Conservation (phyloP, 2,888 invertebrate species). For the Lepidonotus clava region DNA sequence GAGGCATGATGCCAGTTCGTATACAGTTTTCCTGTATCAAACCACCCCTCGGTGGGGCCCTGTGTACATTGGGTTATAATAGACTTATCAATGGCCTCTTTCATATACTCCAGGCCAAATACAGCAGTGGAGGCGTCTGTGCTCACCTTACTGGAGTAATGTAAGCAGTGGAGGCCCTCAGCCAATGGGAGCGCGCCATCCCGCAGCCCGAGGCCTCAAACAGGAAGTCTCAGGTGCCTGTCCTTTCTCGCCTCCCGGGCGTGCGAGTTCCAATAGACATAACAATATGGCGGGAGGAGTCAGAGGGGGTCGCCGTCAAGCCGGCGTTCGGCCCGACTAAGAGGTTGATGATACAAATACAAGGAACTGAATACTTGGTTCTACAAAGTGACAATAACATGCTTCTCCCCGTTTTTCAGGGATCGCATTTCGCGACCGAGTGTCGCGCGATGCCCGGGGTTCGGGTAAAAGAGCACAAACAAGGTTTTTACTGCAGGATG, state of each 20-base stretch:
- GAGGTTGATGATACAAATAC: conserved; percentile 33
- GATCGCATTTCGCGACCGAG: not conserved
- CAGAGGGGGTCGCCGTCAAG: conserved; percentile 2
- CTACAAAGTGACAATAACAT: conserved; percentile 50
- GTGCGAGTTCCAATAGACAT: conserved; percentile 40
- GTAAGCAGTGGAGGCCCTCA: conserved; percentile 16
- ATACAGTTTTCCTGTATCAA: not conserved
- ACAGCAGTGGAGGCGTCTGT: not conserved
- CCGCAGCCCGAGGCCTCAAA: not conserved
- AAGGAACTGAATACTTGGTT: conserved; percentile 42
- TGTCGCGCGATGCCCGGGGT: not conserved
- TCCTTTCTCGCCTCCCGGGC: conserved; percentile 1
- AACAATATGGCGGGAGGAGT: conserved; percentile 23
- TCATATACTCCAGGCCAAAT: conserved; percentile 23
- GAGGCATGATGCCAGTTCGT: not conserved
- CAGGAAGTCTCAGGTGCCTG: conserved; percentile 47
- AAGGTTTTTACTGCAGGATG: too few relatives aligned
- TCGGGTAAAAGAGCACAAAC: not conserved
- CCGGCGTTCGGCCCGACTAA: not conserved
- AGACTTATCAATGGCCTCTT: conserved; percentile 18
- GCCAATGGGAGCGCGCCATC: not conserved
- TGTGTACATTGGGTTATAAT: not conserved
- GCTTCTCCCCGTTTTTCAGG: not conserved
- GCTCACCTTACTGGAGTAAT: not conserved
- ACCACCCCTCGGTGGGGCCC: not conserved